phyloP scores from a whole-genome alignment of 2,888 invertebrate species.

The Capitulum mitella region DNA sequence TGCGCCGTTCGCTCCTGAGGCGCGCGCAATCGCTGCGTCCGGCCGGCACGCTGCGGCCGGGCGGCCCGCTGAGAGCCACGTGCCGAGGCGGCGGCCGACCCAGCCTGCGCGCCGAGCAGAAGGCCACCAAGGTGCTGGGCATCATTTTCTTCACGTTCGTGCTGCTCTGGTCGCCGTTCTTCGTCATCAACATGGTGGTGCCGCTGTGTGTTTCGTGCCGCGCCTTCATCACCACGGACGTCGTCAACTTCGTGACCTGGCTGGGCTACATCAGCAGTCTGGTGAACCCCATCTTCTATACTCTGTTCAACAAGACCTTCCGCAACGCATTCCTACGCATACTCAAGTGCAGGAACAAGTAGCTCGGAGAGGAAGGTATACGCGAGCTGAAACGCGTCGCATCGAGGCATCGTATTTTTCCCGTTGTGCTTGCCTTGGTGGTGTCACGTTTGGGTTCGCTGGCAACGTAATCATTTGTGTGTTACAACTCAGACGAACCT shows the following conservation, averaged over 20 bases:
- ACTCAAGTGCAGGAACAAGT: slow-evolving; percentile 61
- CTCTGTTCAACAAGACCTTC: slow-evolving; percentile 90
- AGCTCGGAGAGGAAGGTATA: slow-evolving; percentile 46
- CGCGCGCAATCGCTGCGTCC: slow-evolving; percentile 35
- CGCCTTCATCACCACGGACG: slow-evolving; percentile 58
- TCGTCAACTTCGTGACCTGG: slow-evolving; percentile 83
- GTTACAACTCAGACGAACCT: not conserved
- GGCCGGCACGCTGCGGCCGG: slow-evolving; percentile 24
- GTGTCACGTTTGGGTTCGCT: no score
- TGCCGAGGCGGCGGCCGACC: slow-evolving; percentile 32
- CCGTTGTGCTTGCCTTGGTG: no score
- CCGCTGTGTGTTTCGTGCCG: slow-evolving; percentile 75
- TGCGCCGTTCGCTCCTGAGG: slow-evolving; percentile 40
- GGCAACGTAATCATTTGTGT: no score
- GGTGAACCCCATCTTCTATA: slow-evolving; percentile 93
- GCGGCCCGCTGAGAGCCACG: slow-evolving; percentile 32
- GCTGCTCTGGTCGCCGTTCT: slow-evolving; percentile 92
- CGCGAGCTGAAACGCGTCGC: not conserved
- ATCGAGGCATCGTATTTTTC: not conserved
- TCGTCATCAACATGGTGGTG: slow-evolving; percentile 77
- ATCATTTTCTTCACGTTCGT: slow-evolving; percentile 93
- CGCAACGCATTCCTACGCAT: slow-evolving; percentile 84
- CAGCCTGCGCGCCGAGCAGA: slow-evolving; percentile 81
- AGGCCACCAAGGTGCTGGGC: slow-evolving; percentile 86
- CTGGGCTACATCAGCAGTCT: slow-evolving; percentile 88